Base-by-base conservation (phyloP, 1,140 invertebrate species). In the Papilio helenus region DNA sequence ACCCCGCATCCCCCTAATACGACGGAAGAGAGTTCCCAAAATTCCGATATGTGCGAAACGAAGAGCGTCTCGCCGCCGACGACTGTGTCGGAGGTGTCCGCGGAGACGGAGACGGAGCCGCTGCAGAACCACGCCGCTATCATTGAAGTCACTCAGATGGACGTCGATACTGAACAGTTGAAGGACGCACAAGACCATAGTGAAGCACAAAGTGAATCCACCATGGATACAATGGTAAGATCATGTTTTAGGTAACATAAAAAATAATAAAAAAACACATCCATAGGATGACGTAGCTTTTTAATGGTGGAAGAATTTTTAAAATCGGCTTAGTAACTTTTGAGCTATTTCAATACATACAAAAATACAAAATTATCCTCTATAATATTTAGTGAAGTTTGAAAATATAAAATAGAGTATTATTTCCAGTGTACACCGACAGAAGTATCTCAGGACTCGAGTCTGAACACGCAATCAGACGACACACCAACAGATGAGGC, bases 21-120 rank as follows among this genome's bases (percentile, higher is more conserved):
- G 20, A 91, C 86, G 1, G 92, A 94, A 58, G 92, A 94, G 4
- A 93, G 88, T 79, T 94, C 92, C 9, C 92, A 94, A 73, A 92
- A 94, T 76, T 93, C 91, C 5, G 91, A 93, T 55, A 88, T 91
- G 82, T 87, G 87, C 9, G 91, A 94, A 23, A 87, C 85, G 0
- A 94, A 94, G 79, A 93, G 90, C 74, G 79, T 90, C 0, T 94
- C 92, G 0, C 90, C 91, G 3, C 89, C 86, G 0, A 91, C 87
- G 0, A 91, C 89, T 68, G 86, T 89, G 7, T 89, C 91, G 0
- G 92, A 93, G 71, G 79, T 86, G 0, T 91, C 88, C 0, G 82
- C 83, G 0, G 91, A 92, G 3, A 55, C 82, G 3, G 87, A 87
- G 46, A 55, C 82, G 3, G 87, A 87, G 46, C 72, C 84, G 4